A percentile compares a stretch with the other conserved stretches of the same genome.
phyloP scores from a whole-genome alignment of 2,888 invertebrate species.

The Luperina testacea region DNA sequence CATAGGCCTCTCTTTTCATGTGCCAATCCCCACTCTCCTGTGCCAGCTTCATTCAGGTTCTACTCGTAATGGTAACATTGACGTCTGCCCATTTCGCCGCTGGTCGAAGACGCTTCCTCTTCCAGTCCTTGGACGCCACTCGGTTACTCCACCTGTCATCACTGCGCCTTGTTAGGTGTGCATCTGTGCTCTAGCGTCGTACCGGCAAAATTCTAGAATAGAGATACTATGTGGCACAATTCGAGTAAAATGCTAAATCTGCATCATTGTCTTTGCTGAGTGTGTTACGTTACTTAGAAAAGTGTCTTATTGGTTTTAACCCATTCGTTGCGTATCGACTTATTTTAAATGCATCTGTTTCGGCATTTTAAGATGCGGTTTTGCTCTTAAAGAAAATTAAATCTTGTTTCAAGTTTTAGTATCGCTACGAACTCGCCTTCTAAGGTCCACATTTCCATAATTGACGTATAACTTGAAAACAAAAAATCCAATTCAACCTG shows the following conservation, averaged over 20 bases:
- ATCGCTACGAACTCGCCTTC: background rate
- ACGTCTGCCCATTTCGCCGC: background rate
- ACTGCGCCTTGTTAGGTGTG: background rate
- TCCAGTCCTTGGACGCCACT: background rate
- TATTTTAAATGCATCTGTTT: background rate
- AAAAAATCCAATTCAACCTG: constrained; percentile 5
- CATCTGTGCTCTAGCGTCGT: background rate
- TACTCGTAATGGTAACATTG: background rate
- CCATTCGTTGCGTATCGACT: background rate
- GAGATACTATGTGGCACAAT: background rate
- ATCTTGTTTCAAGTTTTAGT: background rate
- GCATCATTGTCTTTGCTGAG: background rate
- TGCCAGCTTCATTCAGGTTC: background rate
- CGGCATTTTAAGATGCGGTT: background rate
- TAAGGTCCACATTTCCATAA: constrained; percentile 18
- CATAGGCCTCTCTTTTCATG: background rate
- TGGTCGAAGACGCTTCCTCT: background rate
- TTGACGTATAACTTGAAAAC: constrained; percentile 5
- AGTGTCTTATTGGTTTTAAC: background rate
- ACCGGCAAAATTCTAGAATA: background rate
- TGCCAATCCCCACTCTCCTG: background rate
- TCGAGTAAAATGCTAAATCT: background rate
- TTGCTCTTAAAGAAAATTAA: background rate
- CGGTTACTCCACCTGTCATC: background rate
- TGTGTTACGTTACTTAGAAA: background rate